Base-by-base conservation (phyloP, 1,140 invertebrate genomes). In the Drosophila parabipectinata region DNA sequence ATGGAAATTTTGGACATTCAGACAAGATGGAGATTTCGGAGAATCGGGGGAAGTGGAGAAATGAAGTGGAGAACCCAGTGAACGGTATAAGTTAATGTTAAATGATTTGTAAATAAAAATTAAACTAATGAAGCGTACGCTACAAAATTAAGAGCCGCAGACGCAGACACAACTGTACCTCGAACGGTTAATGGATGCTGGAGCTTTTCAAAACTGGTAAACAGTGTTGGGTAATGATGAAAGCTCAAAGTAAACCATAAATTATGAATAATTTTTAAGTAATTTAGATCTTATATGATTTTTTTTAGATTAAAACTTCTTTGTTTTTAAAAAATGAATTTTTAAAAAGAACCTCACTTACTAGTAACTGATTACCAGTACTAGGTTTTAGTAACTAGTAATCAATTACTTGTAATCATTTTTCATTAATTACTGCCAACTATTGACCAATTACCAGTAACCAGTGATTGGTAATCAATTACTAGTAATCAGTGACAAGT, bases 121-220 rank as follows among this genome's bases (percentile, higher is more conserved):
- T 84, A 80, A 73, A 56, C 81, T 84, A 83, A 84, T 37, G 57
- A 69, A 71, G 67, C 66, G 67, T 71, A 71, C 67, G 67, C 67
- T 71, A 71, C 67, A 71, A 71, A 71, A 69, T 69, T 50, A 71
- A 71, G 67, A 71, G 67, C 67, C 67, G 67, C 67, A 71, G 67
- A 71, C 67, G 67, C 67, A 71, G 67, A 69, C 64, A 69, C 67
- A 71, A 71, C 64, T 71, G 67, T 50, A 69, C 67, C 64, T 32
- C 24, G 10, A 50, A 15, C 44, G 51, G 67, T 44, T 24, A 69
- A 28, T 32, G 64, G 52, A 69, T 18, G 41, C 1, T 15, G 41
- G 41, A 30, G 30, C 18, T 24, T 47, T 15, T 18, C 32, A 8
- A 1, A 37, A 37, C 10, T 12, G 34, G 34, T 3, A 12, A 32